Percentiles rank a stretch among this genome's conserved stretches.
Evolutionary conservation across 2,797 vertebrate genomes (phyloP).

Genomic region (Thripadectes ignobilis): DNA sequence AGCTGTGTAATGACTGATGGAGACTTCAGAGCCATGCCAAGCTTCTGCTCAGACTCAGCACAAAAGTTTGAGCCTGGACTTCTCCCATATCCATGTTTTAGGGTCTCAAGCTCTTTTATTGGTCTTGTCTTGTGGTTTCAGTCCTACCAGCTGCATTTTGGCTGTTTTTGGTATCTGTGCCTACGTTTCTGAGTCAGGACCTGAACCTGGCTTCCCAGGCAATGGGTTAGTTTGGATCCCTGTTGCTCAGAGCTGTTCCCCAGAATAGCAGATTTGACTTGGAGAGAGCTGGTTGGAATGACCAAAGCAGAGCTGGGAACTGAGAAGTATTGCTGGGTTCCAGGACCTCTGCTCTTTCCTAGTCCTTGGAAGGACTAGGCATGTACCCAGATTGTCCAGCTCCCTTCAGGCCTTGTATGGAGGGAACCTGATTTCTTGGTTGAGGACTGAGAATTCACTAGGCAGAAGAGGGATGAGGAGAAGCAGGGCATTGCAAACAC

Average conservation of each 20-base stretch:
- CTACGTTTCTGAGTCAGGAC: not conserved
- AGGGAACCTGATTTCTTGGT: not conserved
- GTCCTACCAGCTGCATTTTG: not conserved
- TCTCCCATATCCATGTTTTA: accelerated
- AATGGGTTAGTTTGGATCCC: not conserved
- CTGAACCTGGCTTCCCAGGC: not conserved
- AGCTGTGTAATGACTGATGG: not conserved
- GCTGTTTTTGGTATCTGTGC: not conserved
- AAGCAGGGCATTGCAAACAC: not conserved
- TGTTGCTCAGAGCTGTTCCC: not conserved
- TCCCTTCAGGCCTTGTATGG: not conserved
- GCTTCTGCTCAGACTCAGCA: not conserved
- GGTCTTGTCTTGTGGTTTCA: not conserved
- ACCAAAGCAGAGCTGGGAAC: not conserved
- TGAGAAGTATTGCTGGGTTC: not conserved
- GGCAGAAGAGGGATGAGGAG: not conserved
- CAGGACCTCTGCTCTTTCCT: not conserved
- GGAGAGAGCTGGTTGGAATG: not conserved
- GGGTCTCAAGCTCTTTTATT: not conserved
- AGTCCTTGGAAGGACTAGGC: not conserved
- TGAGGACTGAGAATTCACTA: not conserved
- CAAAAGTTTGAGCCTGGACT: not conserved
- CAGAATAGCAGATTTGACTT: not conserved
- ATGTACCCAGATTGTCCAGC: accelerated
- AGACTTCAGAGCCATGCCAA: not conserved